Evolutionary conservation across 2,113 vertebrate genomes (phyloP).

Genomic region (Colistium nudipinnis): DNA sequence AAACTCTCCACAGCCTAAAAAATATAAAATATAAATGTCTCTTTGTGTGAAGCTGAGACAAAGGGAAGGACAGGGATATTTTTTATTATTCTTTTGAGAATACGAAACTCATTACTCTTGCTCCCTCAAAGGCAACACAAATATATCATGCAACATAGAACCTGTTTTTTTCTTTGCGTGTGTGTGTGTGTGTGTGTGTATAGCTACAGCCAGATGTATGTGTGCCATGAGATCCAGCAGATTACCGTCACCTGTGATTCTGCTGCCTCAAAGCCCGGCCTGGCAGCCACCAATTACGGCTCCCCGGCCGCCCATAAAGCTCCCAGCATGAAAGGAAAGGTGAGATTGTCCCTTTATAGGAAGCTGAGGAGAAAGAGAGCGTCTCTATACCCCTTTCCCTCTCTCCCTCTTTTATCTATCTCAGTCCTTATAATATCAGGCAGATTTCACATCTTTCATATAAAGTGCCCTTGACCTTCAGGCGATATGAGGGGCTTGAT

Average conservation of each 20-base stretch:
- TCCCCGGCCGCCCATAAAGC: slow-evolving; percentile 50
- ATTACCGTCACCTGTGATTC: slow-evolving; percentile 53
- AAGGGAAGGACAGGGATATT: background rate
- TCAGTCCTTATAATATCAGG: slow-evolving; percentile 44
- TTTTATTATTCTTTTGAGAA: slow-evolving; percentile 44
- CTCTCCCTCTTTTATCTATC: slow-evolving; percentile 28
- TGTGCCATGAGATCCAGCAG: slow-evolving; percentile 42
- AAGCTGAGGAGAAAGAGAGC: slow-evolving; percentile 30
- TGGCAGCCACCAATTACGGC: slow-evolving; percentile 50
- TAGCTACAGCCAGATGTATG: background rate
- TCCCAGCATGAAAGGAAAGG: slow-evolving; percentile 45
- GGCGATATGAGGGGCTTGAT: slow-evolving; percentile 44
- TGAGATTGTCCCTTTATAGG: slow-evolving; percentile 57
- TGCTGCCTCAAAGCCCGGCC: slow-evolving; percentile 37
- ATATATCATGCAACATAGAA: slow-evolving; percentile 34
- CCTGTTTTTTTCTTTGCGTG: slow-evolving; percentile 11
- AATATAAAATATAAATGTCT: background rate
- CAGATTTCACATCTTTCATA: slow-evolving; percentile 62
- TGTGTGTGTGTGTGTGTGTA: slow-evolving; percentile 17
- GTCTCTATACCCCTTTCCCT: background rate
- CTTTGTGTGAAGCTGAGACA: slow-evolving; percentile 11
- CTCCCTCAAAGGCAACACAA: slow-evolving; percentile 49
- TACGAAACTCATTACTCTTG: slow-evolving; percentile 49
- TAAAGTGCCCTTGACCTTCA: slow-evolving; percentile 66
- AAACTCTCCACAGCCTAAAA: slow-evolving; percentile 1